These are phyloP conservation scores for Mycetomoellerius zeteki DNA, from an alignment of 1,140 invertebrate species.

Conservation along the genomic window DNA sequence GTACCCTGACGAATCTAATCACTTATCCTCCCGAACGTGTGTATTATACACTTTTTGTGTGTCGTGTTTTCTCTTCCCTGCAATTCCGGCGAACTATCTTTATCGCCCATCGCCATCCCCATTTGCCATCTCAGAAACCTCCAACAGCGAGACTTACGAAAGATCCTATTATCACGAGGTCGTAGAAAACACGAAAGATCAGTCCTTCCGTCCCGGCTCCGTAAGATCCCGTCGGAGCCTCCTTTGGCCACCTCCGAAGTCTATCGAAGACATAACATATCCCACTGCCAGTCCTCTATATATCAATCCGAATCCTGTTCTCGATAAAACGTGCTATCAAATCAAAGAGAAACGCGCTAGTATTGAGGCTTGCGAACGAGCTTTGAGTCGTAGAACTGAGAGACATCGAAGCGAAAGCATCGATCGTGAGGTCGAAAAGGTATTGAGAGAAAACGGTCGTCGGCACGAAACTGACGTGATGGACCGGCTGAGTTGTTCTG, in stretches of 20 bases:
- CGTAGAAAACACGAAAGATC: constrained; percentile 65
- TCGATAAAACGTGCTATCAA: constrained; percentile 75
- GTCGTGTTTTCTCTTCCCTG: constrained; percentile 33
- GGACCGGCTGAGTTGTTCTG: constrained; percentile 83
- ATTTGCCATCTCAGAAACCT: constrained; percentile 60
- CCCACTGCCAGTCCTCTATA: constrained; percentile 86
- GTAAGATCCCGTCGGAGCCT: constrained; percentile 77
- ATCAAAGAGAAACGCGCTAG: constrained; percentile 78
- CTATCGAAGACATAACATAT: constrained; percentile 84
- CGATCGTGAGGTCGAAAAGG: constrained; percentile 66
- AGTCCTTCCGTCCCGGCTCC: constrained; percentile 71
- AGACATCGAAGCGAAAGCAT: constrained; percentile 55
- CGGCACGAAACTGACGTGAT: constrained; percentile 69
- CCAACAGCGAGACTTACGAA: constrained; percentile 63
- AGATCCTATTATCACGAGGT: constrained; percentile 77
- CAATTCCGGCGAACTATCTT: not conserved
- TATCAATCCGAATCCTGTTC: constrained; percentile 83
- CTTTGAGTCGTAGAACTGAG: constrained; percentile 43
- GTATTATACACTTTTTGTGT: constrained; percentile 49
- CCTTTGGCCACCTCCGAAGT: constrained; percentile 83
- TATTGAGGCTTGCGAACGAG: constrained; percentile 75
- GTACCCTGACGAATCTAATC: constrained; percentile 71
- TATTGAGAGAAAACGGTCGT: constrained; percentile 18
- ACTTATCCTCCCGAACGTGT: constrained; percentile 29
- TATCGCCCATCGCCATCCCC: not conserved